These are phyloP conservation scores for Caenorhabditis auriculariae DNA, from an alignment of 2,888 invertebrate genomes.

Conservation along the genomic window DNA sequence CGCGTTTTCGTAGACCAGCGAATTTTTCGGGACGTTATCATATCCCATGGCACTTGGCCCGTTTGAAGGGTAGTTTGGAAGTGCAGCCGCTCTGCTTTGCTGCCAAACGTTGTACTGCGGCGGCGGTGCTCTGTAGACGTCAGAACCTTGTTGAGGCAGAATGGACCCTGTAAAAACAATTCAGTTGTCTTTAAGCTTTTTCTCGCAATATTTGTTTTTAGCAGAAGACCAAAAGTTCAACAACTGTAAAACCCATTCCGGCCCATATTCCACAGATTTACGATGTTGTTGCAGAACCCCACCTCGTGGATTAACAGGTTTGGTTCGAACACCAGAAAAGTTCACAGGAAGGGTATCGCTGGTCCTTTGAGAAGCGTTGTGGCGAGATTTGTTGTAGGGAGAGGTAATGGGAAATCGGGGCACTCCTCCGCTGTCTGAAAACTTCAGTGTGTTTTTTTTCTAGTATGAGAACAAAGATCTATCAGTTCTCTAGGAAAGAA, in stretches of 20 bases:
- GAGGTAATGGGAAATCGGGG: slow-evolving; percentile 47
- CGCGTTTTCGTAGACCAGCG: slow-evolving; percentile 32
- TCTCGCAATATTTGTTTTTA: too few relatives aligned
- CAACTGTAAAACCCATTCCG: too few relatives aligned
- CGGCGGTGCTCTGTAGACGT: slow-evolving; percentile 14
- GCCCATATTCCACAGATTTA: too few relatives aligned
- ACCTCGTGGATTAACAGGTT: slow-evolving; percentile 22
- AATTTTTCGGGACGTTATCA: slow-evolving; percentile 32
- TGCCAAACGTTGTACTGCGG: slow-evolving; percentile 23
- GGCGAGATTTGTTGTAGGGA: slow-evolving; percentile 36
- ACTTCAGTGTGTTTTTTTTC: not conserved
- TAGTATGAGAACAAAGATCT: not conserved
- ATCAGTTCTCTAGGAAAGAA: too few relatives aligned
- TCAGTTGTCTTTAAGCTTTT: too few relatives aligned
- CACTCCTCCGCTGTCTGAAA: slow-evolving; percentile 11
- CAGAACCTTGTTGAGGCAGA: slow-evolving; percentile 20
- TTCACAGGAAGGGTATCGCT: slow-evolving; percentile 33
- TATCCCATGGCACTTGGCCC: too few relatives aligned
- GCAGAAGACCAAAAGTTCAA: too few relatives aligned
- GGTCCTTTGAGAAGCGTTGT: slow-evolving; percentile 26
- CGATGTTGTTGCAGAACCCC: not conserved
- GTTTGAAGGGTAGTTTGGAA: slow-evolving; percentile 1
- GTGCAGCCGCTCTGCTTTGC: slow-evolving; percentile 8
- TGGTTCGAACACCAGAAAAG: slow-evolving; percentile 18
- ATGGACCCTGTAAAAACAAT: slow-evolving; percentile 29